Evolutionary conservation across 1,140 invertebrate species (phyloP).

Genomic region (Rhopalosiphum padi): DNA sequence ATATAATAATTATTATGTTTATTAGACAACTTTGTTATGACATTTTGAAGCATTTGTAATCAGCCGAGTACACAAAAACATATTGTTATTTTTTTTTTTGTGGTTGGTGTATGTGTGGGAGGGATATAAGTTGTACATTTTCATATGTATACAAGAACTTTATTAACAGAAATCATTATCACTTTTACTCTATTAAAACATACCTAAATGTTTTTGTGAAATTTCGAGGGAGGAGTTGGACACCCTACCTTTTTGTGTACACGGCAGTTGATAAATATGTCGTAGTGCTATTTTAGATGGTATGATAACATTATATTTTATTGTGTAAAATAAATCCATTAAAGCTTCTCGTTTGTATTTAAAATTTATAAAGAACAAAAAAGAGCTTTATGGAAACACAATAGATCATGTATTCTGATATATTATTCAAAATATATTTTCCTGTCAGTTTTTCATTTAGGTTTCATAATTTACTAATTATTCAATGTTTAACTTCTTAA

Average conservation of each 20-base stretch:
- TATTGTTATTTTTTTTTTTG: too few relatives aligned
- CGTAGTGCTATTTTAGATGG: background rate
- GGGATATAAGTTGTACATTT: too few relatives aligned
- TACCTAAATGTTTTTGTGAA: too few relatives aligned
- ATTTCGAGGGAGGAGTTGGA: too few relatives aligned
- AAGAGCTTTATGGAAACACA: background rate
- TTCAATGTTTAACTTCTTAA: background rate
- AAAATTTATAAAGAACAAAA: background rate
- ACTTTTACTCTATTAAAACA: too few relatives aligned
- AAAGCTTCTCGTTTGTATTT: conserved; percentile 15
- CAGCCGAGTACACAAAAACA: too few relatives aligned
- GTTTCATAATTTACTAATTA: background rate
- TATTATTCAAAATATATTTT: background rate
- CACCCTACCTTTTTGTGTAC: too few relatives aligned
- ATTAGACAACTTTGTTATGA: background rate
- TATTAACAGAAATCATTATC: too few relatives aligned
- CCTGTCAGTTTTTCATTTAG: background rate
- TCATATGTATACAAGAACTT: too few relatives aligned
- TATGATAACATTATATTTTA: background rate
- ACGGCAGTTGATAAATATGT: background rate
- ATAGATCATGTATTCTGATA: background rate
- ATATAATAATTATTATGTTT: background rate
- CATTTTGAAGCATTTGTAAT: background rate
- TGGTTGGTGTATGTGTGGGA: too few relatives aligned
- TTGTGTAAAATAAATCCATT: background rate